Evolutionary conservation across 2,888 invertebrate genomes (phyloP).

Genomic region (Chouioia cunea): DNA sequence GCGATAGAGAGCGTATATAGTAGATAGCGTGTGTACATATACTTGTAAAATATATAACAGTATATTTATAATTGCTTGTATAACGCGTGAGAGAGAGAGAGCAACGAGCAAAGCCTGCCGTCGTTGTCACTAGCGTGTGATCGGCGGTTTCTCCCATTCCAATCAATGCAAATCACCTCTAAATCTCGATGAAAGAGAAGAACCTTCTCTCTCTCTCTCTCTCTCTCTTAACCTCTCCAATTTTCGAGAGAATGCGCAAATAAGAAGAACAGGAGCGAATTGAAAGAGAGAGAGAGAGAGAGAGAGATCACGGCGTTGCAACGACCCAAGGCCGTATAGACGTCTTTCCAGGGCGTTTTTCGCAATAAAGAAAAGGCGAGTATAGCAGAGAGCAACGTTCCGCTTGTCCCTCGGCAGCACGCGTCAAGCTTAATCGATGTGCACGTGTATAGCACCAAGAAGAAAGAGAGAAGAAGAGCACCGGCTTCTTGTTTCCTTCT

Average conservation of each 20-base stretch:
- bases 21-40: no score
- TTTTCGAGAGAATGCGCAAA: constrained; percentile 18
- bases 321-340: constrained; percentile 1
- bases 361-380: constrained; percentile 17
- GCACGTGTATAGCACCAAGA: constrained; percentile 15
- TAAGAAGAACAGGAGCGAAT: constrained; percentile 22
- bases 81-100: no score
- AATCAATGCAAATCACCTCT: no score
- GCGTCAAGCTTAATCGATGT: constrained; percentile 46
- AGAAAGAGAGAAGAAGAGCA: no score
- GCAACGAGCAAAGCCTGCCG: no score
- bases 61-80: no score
- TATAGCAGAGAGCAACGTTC: constrained; percentile 30
- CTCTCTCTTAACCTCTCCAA: constrained; percentile 1
- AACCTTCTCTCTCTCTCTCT: no score
- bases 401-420: constrained; percentile 38
- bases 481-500: constrained; percentile 15
- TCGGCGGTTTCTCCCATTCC: no score
- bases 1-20: no score
- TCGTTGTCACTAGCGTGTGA: no score
- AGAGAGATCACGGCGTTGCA: neutral
- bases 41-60: no score
- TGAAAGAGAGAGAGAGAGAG: constrained; percentile 15
- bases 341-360: constrained; percentile 41
- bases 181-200: no score